Evolutionary conservation across 2,113 vertebrate genomes (phyloP), one percentile per base, ranked within the genome.

Genomic region (Salminus brasiliensis): DNA sequence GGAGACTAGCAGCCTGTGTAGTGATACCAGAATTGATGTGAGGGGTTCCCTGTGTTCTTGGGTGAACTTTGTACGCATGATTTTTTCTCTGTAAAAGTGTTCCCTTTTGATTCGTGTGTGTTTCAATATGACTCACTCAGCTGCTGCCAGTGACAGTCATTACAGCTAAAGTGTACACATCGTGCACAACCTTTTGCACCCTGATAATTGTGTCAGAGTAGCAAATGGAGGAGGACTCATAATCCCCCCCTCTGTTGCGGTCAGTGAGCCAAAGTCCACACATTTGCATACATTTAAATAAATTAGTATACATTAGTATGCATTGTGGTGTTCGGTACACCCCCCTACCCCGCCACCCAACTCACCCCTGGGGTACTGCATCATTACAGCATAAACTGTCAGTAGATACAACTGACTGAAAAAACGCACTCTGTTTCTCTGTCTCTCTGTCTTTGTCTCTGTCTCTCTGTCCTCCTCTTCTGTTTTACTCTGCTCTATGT

Each of bases 201-300:
- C 23, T 39, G 47, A 21, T 68, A 43, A 67, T 41, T 59, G 75
- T 59, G 49, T 76, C 74, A 34, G 36, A 41, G 62, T 76, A 67
- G 62, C 47, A 76, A 52, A 76, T 41, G 47, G 62, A 68, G 52
- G n/a, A 59, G 36, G n/a, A 43, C 21, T 34, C 34, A 12, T 25
- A 57, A 1, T 11, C 52, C 39, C 36, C 36, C 7, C 25, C 12
- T 5, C 21, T 7, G 10, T 62, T 71, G 45, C 60, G 66, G 53
- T 71, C 76, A 71, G 41, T 10, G n/a, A 71, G 66, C 76, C 76
- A 78, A 71, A 78, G 67, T 71, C 55, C 67, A 78, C 55, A 71
- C 76, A 78, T 78, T 78, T 60, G 29, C 76, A 78, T 78, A 30
- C 49, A 78, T 78, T 78, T 71, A 55, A 69, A 78, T 78, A 7